Percentiles rank a stretch among this genome's conserved stretches.
Conservation (phyloP, 2,888 invertebrate genomes). For the Flexamia atlantica region DNA sequence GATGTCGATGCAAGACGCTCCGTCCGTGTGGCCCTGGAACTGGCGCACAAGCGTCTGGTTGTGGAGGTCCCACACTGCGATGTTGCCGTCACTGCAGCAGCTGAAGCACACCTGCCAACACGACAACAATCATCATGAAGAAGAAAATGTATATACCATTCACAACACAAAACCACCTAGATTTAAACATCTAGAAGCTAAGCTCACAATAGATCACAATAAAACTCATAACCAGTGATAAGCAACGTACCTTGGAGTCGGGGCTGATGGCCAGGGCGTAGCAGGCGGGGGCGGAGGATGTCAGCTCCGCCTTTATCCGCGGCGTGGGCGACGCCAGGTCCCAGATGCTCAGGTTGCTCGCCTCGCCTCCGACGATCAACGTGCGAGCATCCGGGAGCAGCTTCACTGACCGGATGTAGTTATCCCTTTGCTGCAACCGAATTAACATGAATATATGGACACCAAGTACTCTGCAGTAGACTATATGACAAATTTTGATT, state of each 20-base stretch:
- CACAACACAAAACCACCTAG: no score
- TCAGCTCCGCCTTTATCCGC: slow-evolving; percentile 93
- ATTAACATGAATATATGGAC: no score
- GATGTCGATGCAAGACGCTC: slow-evolving; percentile 98
- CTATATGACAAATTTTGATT: background rate
- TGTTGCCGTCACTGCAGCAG: slow-evolving; percentile 99
- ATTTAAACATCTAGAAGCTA: no score
- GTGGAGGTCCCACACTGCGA: slow-evolving; percentile 96
- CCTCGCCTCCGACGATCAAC: slow-evolving; percentile 97
- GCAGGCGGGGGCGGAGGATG: slow-evolving; percentile 96
- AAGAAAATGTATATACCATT: no score
- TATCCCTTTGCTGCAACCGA: slow-evolving; percentile 89
- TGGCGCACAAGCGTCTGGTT: slow-evolving; percentile 95
- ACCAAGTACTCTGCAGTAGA: no score
- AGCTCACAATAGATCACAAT: no score
- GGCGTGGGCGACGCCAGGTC: slow-evolving; percentile 95
- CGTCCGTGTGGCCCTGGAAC: slow-evolving; percentile 98
- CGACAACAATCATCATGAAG: slow-evolving; percentile 2
- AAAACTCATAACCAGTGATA: no score
- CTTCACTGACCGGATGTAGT: slow-evolving; percentile 97
- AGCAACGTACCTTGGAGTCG: slow-evolving; percentile 89
- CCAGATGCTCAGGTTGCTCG: slow-evolving; percentile 97
- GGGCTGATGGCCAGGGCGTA: slow-evolving; percentile 98
- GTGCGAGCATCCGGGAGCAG: slow-evolving; percentile 95
- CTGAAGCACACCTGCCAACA: slow-evolving; percentile 90